phyloP scores from a whole-genome alignment of 2,888 invertebrate species.

The Margaritifera margaritifera region DNA sequence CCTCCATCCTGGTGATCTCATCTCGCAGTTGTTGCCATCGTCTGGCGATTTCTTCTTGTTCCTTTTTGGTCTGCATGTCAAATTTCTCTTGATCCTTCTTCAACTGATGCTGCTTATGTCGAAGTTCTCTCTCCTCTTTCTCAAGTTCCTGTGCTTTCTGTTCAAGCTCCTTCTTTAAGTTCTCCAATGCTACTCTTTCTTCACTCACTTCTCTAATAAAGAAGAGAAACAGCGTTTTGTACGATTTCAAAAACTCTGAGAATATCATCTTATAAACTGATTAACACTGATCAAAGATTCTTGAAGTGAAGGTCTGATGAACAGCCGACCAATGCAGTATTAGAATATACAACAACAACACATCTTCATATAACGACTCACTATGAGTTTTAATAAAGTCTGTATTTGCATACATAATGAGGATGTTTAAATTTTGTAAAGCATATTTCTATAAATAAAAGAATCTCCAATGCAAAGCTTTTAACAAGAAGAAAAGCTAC shows the following conservation, averaged over 20 bases:
- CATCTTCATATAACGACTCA: too few relatives aligned
- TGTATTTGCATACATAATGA: too few relatives aligned
- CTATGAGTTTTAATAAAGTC: too few relatives aligned
- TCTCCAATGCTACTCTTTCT: constrained; percentile 43
- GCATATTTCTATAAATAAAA: too few relatives aligned
- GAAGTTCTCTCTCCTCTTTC: constrained; percentile 49
- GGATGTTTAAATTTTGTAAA: too few relatives aligned
- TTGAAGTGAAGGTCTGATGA: too few relatives aligned
- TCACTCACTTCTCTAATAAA: constrained; percentile 30
- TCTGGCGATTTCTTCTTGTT: constrained; percentile 62
- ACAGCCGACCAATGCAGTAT: too few relatives aligned
- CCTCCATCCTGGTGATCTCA: constrained; percentile 65
- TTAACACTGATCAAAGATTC: neutral
- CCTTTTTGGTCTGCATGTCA: constrained; percentile 55
- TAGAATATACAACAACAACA: too few relatives aligned
- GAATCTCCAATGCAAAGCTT: too few relatives aligned
- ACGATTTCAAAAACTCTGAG: constrained; percentile 3
- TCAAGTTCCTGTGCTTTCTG: constrained; percentile 39
- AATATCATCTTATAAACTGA: neutral
- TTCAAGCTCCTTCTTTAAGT: constrained; percentile 44
- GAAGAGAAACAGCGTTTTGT: neutral
- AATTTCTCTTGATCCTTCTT: constrained; percentile 49
- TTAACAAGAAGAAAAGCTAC: too few relatives aligned
- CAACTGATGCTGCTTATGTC: constrained; percentile 42
- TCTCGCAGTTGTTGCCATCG: constrained; percentile 66